These are phyloP conservation scores for Cydia amplana DNA, from an alignment of 1,140 invertebrate genomes.

Conservation along the genomic window DNA sequence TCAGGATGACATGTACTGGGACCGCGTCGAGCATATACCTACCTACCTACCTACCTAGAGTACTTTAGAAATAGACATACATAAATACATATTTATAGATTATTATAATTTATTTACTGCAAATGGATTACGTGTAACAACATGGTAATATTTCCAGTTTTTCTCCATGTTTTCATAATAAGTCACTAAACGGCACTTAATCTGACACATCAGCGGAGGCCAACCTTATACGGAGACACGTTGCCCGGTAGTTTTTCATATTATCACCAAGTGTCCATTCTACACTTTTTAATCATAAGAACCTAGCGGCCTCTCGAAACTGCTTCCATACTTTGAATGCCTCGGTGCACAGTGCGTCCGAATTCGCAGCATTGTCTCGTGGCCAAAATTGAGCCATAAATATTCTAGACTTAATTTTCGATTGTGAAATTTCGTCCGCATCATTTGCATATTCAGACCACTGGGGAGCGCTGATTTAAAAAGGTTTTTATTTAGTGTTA, in stretches of 20 bases:
- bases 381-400: conserved; percentile 70
- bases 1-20: too few relatives aligned
- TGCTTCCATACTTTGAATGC: conserved; percentile 49
- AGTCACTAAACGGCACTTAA: conserved; percentile 14
- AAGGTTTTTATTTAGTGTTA: conserved; percentile 19
- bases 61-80: too few relatives aligned
- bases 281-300: not conserved
- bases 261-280: not conserved
- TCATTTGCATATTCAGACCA: conserved; percentile 49
- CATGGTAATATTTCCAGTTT: conserved; percentile 10
- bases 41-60: too few relatives aligned
- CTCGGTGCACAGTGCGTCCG: conserved; percentile 38
- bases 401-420: conserved; percentile 62
- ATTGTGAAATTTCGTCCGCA: conserved; percentile 54
- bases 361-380: conserved; percentile 52
- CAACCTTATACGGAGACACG: not conserved
- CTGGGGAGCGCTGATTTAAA: conserved; percentile 24
- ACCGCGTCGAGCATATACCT: too few relatives aligned
- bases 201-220: conserved; percentile 11
- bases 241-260: conserved; percentile 9
- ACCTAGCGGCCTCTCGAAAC: conserved; percentile 17
- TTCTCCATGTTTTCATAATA: conserved; percentile 7
- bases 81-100: not conserved
- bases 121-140: not conserved
- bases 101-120: not conserved